Evolutionary conservation across 2,797 vertebrate genomes (phyloP), one percentile per base, ranked within the genome.

Genomic region (Notolabrus celidotus): DNA sequence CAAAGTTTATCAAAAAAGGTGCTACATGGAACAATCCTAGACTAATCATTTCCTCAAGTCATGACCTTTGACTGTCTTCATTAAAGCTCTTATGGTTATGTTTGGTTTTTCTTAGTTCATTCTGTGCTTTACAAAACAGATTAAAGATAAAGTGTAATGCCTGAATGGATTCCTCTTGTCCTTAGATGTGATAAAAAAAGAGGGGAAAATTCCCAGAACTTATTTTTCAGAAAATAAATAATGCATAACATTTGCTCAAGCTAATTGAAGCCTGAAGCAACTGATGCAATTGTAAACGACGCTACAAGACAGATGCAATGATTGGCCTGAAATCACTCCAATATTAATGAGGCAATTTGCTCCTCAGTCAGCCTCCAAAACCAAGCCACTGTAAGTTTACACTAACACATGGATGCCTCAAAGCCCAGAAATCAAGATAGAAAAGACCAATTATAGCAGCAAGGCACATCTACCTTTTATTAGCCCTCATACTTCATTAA

Each of bases 381-480:
- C 68, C 74, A 61, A 64, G 74, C 61, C 77, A 81, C 46, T 25
- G 2, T 82, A 83, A 85, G 63, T 65, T 60, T 38, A 63, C 67
- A 71, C 77, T 87, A 86, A 79, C 11, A 29, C 85, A 84, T 89
- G 65, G 60, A 71, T 0, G 31, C 74, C 66, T 74, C 63, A 27
- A 59, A 78, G 85, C 73, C 66, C 77, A 41, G 79, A 79, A 83
- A 89, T 86, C 80, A 77, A 76, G 84, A 84, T 68, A 73, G 83
- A 88, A 90, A 86, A 75, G 79, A 77, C 67, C 86, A 86, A 88
- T 92, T 90, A 88, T 67, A 86, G 71, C 81, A 89, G 76, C 84
- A 74, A 77, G 61, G 65, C 84, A 80, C 86, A 90, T 89, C 83
- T 83, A 84, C 77, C 77, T 88, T 89, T 88, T 77, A 89, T 89